A percentile compares a stretch with the other conserved stretches of the same genome.
These are phyloP conservation scores for Aromia moschata DNA, from an alignment of 2,888 invertebrate genomes.

Conservation along the genomic window DNA sequence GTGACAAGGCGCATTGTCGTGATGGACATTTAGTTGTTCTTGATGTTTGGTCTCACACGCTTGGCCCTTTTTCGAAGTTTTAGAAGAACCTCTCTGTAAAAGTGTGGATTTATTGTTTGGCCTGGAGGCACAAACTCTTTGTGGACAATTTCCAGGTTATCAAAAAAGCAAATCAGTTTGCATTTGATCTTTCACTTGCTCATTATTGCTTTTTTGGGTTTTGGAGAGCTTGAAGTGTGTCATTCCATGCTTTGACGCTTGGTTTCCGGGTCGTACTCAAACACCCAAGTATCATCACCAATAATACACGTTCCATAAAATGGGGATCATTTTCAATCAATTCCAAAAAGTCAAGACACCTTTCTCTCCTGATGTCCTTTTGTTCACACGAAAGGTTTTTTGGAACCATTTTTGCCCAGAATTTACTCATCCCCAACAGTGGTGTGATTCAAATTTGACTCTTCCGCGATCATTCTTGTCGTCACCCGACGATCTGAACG, in stretches of 20 bases:
- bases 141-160: conserved; percentile 19
- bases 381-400: neutral
- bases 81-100: conserved; percentile 16
- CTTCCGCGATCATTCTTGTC: neutral
- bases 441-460: neutral
- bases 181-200: conserved; percentile 11
- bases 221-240: conserved; percentile 9
- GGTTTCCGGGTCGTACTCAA: neutral
- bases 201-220: conserved; percentile 11
- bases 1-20: conserved; percentile 11
- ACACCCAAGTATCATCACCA: neutral
- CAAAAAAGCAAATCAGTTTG: conserved; percentile 18
- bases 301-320: neutral
- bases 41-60: conserved; percentile 19
- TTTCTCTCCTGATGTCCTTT: neutral
- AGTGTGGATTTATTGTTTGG: neutral
- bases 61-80: conserved; percentile 16
- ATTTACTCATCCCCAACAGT: neutral
- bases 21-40: neutral
- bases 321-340: neutral
- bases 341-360: neutral
- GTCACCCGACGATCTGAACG: neutral
- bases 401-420: neutral
- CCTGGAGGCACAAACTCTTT: conserved; percentile 22
- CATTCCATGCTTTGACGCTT: neutral